Evolutionary conservation across 2,888 invertebrate species (phyloP).

Genomic region (Ligdia adustata): DNA sequence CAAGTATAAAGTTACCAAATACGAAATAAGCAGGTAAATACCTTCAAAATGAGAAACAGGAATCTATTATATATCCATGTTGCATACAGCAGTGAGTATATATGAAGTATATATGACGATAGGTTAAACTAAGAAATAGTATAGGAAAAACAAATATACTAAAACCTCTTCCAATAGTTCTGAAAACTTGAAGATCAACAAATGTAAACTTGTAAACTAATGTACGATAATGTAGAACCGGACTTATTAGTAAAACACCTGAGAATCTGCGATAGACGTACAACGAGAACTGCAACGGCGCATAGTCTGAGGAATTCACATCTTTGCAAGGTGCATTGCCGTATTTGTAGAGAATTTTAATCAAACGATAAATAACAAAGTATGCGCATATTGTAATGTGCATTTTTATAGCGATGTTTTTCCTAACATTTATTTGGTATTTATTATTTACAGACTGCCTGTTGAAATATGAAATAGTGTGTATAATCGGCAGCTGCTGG

Average conservation of each 20-base stretch:
- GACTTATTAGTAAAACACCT: conserved; percentile 23
- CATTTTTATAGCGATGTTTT: neutral
- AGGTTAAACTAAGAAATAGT: neutral
- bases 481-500: conserved; percentile 2
- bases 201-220: conserved; percentile 2
- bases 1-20: too few species aligned
- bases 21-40: too few species aligned
- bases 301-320: conserved; percentile 24
- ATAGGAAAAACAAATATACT: neutral
- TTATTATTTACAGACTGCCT: neutral
- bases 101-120: too few species aligned
- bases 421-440: neutral
- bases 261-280: conserved; percentile 15
- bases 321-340: conserved; percentile 29
- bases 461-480: too few species aligned
- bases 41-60: too few species aligned
- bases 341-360: conserved; percentile 15
- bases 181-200: too few species aligned
- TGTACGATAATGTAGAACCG: conserved; percentile 1
- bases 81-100: too few species aligned
- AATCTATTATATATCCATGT: too few species aligned
- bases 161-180: too few species aligned
- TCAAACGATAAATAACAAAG: conserved; percentile 1
- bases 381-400: neutral
- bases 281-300: conserved; percentile 8